Conservation (phyloP, 2,888 invertebrate genomes). For the Ypsolopha sequella region DNA sequence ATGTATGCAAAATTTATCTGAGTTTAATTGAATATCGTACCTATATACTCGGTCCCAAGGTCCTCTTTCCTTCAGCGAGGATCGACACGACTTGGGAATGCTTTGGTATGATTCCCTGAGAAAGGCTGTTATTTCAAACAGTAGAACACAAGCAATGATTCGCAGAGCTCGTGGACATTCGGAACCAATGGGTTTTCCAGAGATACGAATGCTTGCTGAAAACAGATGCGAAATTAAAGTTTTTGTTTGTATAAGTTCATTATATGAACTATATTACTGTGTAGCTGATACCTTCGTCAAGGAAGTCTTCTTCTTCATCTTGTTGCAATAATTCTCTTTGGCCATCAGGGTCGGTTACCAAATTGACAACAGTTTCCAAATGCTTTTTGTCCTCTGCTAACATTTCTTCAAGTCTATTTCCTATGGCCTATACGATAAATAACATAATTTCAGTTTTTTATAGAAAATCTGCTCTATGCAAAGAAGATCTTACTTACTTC, state of each 20-base stretch:
- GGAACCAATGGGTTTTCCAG: constrained; percentile 75
- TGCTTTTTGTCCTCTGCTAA: constrained; percentile 84
- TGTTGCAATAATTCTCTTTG: constrained; percentile 84
- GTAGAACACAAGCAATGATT: constrained; percentile 91
- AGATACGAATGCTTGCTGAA: constrained; percentile 75
- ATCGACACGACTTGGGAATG: constrained; percentile 79
- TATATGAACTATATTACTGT: neutral
- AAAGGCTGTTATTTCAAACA: constrained; percentile 98
- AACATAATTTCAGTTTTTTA: neutral
- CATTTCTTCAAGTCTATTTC: constrained; percentile 91
- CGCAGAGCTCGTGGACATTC: constrained; percentile 91
- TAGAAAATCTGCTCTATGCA: neutral
- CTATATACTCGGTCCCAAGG: constrained; percentile 88
- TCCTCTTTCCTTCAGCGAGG: constrained; percentile 82
- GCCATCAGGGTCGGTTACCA: constrained; percentile 81
- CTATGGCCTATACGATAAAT: constrained; percentile 72
- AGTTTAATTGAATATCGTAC: constrained; percentile 31
- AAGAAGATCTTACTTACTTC: constrained; percentile 70
- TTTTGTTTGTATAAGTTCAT: neutral
- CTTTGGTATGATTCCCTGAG: constrained; percentile 95
- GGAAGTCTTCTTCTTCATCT: constrained; percentile 96
- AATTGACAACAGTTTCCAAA: constrained; percentile 74
- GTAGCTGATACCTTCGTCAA: constrained; percentile 84
- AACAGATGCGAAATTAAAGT: neutral
- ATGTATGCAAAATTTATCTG: constrained; percentile 16